Conservation (phyloP, 2,113 vertebrate genomes). For the Syrmaticus mikado region DNA sequence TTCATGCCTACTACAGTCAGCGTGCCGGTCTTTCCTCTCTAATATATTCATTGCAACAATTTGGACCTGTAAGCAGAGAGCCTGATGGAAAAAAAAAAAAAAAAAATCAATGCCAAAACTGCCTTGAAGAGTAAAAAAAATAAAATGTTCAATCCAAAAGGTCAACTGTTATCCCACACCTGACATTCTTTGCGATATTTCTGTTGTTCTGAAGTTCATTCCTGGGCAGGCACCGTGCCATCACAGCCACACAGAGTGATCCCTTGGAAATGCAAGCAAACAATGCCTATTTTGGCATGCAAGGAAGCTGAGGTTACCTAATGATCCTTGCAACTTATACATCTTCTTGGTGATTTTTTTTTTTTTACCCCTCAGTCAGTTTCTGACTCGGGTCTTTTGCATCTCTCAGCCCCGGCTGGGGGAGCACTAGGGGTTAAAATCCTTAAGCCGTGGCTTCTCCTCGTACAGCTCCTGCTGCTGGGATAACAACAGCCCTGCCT, state of each 20-base stretch:
- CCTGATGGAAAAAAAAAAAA: not conserved
- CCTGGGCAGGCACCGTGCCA: not conserved
- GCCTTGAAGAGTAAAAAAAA: not conserved
- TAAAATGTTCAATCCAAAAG: not conserved
- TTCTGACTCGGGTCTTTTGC: not conserved
- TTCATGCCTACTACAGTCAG: not conserved
- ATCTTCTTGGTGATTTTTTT: not conserved
- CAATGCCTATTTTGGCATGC: not conserved
- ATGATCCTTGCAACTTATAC: not conserved
- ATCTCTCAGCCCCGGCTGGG: not conserved
- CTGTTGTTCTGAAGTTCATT: not conserved
- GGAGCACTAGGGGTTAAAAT: slow-evolving; percentile 2
- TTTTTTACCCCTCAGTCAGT: not conserved
- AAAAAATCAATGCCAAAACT: not conserved
- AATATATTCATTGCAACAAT: not conserved
- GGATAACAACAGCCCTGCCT: not conserved
- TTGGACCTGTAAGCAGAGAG: not conserved
- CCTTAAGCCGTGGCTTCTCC: not conserved
- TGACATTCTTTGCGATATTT: not conserved
- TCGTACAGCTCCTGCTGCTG: slow-evolving; percentile 20
- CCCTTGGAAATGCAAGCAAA: not conserved
- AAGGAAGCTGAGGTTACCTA: not conserved
- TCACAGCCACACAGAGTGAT: not conserved
- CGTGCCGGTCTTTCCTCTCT: not conserved
- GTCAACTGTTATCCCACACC: not conserved